Evolutionary conservation across 2,113 vertebrate species (phyloP).

Genomic region (Heliornis fulica): DNA sequence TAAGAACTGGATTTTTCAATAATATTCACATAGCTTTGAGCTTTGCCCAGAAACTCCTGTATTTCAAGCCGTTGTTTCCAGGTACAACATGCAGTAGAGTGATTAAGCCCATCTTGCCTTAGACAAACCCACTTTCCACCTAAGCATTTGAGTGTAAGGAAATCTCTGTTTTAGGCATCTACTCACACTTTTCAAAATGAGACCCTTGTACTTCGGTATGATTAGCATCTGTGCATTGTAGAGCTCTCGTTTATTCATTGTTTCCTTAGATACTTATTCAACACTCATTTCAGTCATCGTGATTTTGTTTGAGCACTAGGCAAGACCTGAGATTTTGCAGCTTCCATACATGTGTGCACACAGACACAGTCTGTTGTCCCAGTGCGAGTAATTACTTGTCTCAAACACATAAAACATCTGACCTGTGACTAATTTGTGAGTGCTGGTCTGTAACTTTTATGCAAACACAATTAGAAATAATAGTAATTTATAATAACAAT

Average conservation of each 20-base stretch:
- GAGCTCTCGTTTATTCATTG: not conserved
- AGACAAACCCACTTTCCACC: not conserved
- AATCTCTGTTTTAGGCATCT: not conserved
- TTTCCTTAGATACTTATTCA: not conserved
- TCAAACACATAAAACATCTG: not conserved
- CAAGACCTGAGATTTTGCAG: not conserved
- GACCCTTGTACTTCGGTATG: not conserved
- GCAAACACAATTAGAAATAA: not conserved
- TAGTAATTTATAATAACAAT: not conserved
- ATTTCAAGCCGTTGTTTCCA: rapidly evolving
- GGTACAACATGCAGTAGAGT: not conserved
- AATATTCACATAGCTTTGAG: not conserved
- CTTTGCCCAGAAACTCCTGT: not conserved
- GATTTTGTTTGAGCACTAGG: not conserved
- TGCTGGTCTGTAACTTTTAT: not conserved
- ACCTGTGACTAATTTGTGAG: not conserved
- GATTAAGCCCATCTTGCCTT: not conserved
- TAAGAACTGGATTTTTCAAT: not conserved
- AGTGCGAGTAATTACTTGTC: not conserved
- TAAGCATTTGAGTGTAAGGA: not conserved
- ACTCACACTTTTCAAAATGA: not conserved
- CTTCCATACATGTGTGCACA: not conserved
- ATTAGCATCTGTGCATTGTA: not conserved
- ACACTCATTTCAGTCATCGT: not conserved
- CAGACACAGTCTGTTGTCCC: not conserved